These are phyloP conservation scores for Sciurus niger DNA, from an alignment of 2,113 vertebrate species.

Conservation along the genomic window DNA sequence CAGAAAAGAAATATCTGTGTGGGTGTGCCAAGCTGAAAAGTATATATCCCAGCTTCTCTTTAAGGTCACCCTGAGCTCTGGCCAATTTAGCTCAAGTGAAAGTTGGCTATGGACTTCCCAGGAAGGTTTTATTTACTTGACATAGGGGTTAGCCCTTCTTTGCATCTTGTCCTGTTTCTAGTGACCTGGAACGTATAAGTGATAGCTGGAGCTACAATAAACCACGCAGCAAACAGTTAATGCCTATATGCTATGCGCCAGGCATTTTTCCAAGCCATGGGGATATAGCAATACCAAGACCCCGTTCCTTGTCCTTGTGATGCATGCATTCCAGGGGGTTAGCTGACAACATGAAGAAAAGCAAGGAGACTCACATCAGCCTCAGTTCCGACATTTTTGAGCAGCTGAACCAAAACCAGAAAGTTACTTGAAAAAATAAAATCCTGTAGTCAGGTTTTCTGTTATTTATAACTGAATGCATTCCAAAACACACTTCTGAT, in stretches of 20 bases:
- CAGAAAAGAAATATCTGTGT: neutral
- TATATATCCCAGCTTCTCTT: neutral
- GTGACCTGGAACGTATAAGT: neutral
- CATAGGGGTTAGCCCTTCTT: neutral
- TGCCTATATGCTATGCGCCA: neutral
- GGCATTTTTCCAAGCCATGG: neutral
- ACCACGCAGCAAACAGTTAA: neutral
- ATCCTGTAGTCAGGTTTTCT: neutral
- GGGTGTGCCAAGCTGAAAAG: neutral
- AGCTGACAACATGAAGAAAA: neutral
- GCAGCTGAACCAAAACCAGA: slow-evolving; percentile 8
- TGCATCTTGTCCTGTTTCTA: neutral
- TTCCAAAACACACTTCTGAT: neutral
- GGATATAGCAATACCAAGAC: neutral
- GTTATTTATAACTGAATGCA: neutral
- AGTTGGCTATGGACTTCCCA: neutral
- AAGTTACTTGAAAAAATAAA: slow-evolving; percentile 4
- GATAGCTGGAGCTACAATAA: neutral
- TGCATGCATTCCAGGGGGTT: rapidly evolving
- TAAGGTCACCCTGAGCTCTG: neutral
- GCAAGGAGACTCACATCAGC: neutral
- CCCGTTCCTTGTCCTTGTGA: neutral
- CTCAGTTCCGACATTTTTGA: neutral
- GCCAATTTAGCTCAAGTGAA: neutral
- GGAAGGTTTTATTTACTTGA: neutral